Base-by-base conservation (phyloP, 1,140 invertebrate genomes). In the Schlechtendalia chinensis region DNA sequence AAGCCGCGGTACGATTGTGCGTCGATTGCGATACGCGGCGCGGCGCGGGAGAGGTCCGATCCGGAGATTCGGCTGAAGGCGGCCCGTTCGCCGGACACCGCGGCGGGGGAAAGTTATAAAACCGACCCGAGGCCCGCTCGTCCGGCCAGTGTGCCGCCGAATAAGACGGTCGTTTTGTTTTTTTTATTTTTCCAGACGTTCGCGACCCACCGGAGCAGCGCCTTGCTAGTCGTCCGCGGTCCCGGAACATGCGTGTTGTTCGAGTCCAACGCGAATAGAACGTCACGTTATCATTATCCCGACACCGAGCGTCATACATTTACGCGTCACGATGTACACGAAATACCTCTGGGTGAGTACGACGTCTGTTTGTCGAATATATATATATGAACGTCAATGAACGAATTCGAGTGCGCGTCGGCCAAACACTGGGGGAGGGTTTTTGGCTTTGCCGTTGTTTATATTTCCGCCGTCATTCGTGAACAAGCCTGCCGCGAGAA, bases 71-170 rank as follows among this genome's bases (percentile, higher is more conserved):
- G 6, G 53, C 53, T 5, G 65, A 39, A 39, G 32, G 3, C 14
- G 32, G 32, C 4, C n/a, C n/a, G n/a, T n/a, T n/a, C n/a, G 2
- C 14, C 27, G 32, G 32, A 39, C 5, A 12, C 8, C 56, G 17
- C 72, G 54, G 39, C n/a, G 75, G 75, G 75, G 75, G 75, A 79
- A 79, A 79, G 75, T 79, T 79, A 79, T 79, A 79, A 79, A 79
- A 79, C 75, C 54, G 16, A 50, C 75, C 27, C 16, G 58, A 19
- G 16, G 24, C 16, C 75, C 56, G 39, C 8, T 45, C n/a, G 54
- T 4, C 22, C 56, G 75, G n/a, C 19, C 75, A 79, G 75, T 79
- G 32, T 79, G 56, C 56, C 56, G 61, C 32, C 19, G 58, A 61
- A 47, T 77, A 24, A 45, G 58, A 79, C 75, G 22, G n/a, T 79